These are phyloP conservation scores for Actenoides hombroni DNA, from an alignment of 2,113 vertebrate genomes.

Conservation along the genomic window DNA sequence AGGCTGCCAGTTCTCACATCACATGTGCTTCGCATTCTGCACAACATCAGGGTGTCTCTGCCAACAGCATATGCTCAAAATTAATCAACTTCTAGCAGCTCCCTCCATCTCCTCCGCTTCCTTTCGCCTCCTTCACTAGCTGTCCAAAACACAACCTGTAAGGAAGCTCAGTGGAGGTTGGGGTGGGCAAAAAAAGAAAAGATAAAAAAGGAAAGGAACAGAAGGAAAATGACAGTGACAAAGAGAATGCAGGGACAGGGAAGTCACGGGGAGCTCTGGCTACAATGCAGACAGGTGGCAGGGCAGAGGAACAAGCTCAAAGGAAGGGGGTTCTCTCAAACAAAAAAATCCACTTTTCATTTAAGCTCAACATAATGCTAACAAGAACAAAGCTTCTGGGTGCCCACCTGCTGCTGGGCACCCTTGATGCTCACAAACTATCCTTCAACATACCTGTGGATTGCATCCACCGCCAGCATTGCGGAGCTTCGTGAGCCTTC, in stretches of 20 bases:
- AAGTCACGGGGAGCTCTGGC: not conserved
- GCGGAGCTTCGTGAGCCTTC: conserved; percentile 73
- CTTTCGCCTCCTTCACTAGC: not conserved
- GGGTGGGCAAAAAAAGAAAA: not conserved
- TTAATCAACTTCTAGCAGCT: not conserved
- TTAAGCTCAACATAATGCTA: not conserved
- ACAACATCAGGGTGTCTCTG: not conserved
- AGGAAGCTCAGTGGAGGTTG: too few species aligned
- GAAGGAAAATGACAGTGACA: not conserved
- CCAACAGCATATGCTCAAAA: not conserved
- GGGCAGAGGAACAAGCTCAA: not conserved
- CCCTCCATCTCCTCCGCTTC: not conserved
- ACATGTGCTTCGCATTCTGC: rapidly evolving
- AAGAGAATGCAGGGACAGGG: not conserved
- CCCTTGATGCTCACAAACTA: not conserved
- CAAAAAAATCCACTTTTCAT: rapidly evolving
- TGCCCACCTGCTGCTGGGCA: not conserved
- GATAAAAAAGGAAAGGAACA: not conserved
- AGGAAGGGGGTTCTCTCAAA: not conserved
- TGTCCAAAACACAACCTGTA: not conserved
- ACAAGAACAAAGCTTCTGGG: not conserved
- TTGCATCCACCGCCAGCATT: conserved; percentile 67
- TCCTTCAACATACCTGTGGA: conserved; percentile 74
- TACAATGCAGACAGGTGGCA: rapidly evolving
- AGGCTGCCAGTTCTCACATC: not conserved